Evolutionary conservation across 2,888 invertebrate genomes (phyloP), one percentile per base, ranked within the genome.

Genomic region (Homarus gammarus): DNA sequence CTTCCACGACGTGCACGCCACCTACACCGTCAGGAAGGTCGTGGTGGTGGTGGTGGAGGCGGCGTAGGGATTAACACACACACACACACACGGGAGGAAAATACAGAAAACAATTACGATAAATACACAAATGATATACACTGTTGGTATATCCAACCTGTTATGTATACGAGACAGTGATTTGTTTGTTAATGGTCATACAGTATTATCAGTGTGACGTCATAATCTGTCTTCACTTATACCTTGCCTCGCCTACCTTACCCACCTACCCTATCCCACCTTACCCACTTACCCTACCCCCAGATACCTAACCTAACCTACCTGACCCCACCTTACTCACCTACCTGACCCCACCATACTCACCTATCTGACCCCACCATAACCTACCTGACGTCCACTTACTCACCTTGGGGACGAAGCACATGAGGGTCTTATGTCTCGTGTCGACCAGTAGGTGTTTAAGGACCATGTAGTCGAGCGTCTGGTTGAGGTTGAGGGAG

Each of bases 1-100:
- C 93, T 98, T 98, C 98, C 98, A 98, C 94, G 98, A 98, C n/a
- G 98, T 98, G 93, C 98, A 98, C 84, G 98, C 98, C 82, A 97
- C 97, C 97, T 98, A 93, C n/a, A n/a, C 36, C 10, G 36, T 15
- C 22, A 36, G 51, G 31, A 12, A 72, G 12, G 33, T 75, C 12
- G 38, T 36, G n/a, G n/a, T n/a, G 40, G 38, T 6, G 31, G 77
- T n/a, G 27, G 75, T 15, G 73, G n/a, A 6, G 78, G 22, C 0
- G 51, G n/a, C 12, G 56, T 33, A 36, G n/a, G 18, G 64, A 61
- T n/a, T n/a, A n/a, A n/a, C 22, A 64, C 10, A 64, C 22, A 36
- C 10, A 64, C 22, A 36, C 27, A 73, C 8, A n/a, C n/a, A n/a
- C n/a, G n/a, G n/a, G n/a, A n/a, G n/a, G 12, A 73, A 5, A 33